Percentiles rank a stretch among this genome's conserved stretches.
phyloP scores from a whole-genome alignment of 2,888 invertebrate species.

The Drosophila colorata region DNA sequence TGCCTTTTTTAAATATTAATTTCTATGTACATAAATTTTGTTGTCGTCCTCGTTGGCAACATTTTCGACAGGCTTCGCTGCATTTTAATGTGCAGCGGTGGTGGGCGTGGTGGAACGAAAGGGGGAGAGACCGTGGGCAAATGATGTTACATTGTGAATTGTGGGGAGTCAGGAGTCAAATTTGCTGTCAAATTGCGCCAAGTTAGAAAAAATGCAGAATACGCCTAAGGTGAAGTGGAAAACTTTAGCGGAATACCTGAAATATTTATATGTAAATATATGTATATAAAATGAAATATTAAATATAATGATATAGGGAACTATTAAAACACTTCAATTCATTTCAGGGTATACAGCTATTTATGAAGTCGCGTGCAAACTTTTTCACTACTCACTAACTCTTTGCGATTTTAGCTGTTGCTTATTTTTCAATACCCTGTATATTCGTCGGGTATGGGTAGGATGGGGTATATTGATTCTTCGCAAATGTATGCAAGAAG shows the following conservation, averaged over 20 bases:
- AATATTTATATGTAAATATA: too few species aligned
- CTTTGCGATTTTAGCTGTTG: too few species aligned
- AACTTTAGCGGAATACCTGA: not conserved
- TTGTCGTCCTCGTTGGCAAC: conserved; percentile 53
- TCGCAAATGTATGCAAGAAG: too few species aligned
- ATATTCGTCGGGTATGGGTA: too few species aligned
- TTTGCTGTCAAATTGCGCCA: not conserved
- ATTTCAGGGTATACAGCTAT: too few species aligned
- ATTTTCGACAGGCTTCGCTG: conserved; percentile 67
- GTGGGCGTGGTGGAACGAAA: not conserved
- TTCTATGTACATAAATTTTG: conserved; percentile 76
- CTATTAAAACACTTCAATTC: too few species aligned
- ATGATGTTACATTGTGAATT: not conserved
- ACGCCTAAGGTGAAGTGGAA: not conserved
- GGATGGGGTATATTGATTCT: too few species aligned
- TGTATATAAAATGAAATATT: too few species aligned
- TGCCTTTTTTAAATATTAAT: conserved; percentile 63
- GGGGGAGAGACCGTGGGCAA: not conserved
- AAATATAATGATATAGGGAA: too few species aligned
- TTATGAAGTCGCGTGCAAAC: too few species aligned
- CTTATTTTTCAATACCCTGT: too few species aligned
- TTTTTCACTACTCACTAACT: too few species aligned
- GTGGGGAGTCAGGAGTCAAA: conserved; percentile 1
- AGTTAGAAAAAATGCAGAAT: not conserved
- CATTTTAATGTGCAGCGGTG: conserved; percentile 56